Conservation (phyloP, 2,113 vertebrate species). For the Nycticebus coucang region DNA sequence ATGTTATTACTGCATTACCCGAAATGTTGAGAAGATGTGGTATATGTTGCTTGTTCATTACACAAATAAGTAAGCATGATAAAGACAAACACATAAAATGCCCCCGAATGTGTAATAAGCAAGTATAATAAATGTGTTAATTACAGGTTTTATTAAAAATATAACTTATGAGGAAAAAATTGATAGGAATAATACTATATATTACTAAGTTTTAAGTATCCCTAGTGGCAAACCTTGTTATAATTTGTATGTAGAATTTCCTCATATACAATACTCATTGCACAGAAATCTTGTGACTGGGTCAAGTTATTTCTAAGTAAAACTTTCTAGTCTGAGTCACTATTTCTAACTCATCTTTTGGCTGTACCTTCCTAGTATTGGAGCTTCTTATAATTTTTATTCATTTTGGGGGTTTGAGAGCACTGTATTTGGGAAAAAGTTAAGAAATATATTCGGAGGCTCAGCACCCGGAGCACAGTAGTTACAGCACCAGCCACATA, state of each 20-base stretch:
- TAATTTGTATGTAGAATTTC: conserved; percentile 61
- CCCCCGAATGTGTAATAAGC: conserved; percentile 77
- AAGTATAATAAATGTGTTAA: conserved; percentile 83
- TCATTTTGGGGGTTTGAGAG: conserved; percentile 2
- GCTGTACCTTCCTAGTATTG: not conserved
- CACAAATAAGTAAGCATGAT: conserved; percentile 70
- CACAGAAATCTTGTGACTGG: conserved; percentile 60
- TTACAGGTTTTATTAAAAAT: conserved; percentile 82
- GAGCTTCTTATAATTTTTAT: not conserved
- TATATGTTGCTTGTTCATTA: conserved; percentile 31
- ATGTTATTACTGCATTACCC: conserved; percentile 62
- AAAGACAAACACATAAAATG: conserved; percentile 72
- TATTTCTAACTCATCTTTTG: conserved; percentile 13
- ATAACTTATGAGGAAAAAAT: conserved; percentile 81
- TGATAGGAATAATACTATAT: conserved; percentile 74
- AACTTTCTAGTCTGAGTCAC: conserved; percentile 43
- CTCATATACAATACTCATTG: conserved; percentile 58
- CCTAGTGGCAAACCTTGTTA: conserved; percentile 48
- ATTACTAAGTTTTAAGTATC: conserved; percentile 70
- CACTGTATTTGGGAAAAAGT: conserved; percentile 33
- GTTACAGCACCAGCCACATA: no score
- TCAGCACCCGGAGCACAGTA: no score
- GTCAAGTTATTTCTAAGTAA: conserved; percentile 56
- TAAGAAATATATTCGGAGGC: not conserved
- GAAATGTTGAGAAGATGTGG: conserved; percentile 51